A percentile compares a stretch with the other conserved stretches of the same genome.
phyloP scores from a whole-genome alignment of 2,797 vertebrate genomes.

The Phylloscopus collybita region DNA sequence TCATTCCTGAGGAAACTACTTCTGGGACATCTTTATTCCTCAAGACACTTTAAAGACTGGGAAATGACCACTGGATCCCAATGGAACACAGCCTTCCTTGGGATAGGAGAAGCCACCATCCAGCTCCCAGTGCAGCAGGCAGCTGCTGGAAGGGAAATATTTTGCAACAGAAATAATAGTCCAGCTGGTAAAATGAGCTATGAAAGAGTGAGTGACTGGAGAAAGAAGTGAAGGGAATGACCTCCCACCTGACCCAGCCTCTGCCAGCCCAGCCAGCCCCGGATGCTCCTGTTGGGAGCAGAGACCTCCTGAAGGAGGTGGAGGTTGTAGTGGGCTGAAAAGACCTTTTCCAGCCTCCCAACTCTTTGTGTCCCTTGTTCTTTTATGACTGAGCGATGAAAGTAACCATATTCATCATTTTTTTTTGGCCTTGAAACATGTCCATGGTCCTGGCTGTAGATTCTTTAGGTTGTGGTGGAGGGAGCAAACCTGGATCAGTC shows the following conservation, averaged over 20 bases:
- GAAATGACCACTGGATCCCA: not conserved
- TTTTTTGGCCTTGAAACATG: not conserved
- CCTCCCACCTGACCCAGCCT: not conserved
- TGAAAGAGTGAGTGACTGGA: not conserved
- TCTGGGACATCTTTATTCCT: not conserved
- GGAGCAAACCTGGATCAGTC: not conserved
- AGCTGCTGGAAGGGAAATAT: not conserved
- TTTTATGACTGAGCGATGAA: not conserved
- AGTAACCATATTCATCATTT: not conserved
- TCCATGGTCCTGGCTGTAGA: not conserved
- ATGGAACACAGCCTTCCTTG: not conserved
- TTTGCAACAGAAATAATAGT: not conserved
- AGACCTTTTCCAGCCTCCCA: not conserved
- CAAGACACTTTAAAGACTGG: not conserved
- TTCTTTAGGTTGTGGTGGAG: not conserved
- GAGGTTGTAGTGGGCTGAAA: not conserved
- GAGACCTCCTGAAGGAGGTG: not conserved
- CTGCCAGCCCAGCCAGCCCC: not conserved
- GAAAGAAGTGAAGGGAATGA: not conserved
- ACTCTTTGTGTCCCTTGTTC: not conserved
- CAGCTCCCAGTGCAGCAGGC: not conserved
- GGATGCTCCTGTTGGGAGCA: not conserved
- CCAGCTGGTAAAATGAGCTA: not conserved
- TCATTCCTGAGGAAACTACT: not conserved
- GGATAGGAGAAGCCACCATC: not conserved